Percentiles rank a stretch among this genome's conserved stretches.
Conservation (phyloP, 2,113 vertebrate species). For the Odobenus rosmarus region DNA sequence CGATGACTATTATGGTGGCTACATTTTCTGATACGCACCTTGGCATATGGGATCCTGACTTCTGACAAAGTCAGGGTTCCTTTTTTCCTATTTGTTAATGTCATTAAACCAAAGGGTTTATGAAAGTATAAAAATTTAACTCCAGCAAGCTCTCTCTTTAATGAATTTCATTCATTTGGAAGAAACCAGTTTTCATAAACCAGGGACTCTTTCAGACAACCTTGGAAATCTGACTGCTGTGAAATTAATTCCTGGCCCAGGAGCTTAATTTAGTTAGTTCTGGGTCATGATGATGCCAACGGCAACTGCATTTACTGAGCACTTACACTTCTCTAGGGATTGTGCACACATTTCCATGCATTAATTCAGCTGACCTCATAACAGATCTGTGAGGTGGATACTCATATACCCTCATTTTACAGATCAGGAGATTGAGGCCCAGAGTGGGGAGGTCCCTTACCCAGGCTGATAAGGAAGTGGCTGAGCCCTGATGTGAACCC, state of each 20-base stretch:
- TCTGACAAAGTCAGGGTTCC: neutral
- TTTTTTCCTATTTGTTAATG: neutral
- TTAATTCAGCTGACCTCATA: neutral
- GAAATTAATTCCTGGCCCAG: neutral
- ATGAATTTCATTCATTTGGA: constrained; percentile 12
- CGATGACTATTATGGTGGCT: no score
- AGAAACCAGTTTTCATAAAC: neutral
- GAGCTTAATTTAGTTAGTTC: neutral
- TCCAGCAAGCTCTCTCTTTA: neutral
- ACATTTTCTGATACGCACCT: neutral
- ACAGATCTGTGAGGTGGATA: neutral
- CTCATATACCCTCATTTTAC: neutral
- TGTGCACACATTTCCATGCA: no score
- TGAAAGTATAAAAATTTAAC: neutral
- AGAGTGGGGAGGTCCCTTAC: neutral
- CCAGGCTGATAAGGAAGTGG: neutral
- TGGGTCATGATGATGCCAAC: neutral
- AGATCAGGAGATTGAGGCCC: neutral
- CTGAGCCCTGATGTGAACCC: neutral
- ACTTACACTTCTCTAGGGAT: neutral
- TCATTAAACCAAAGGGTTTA: constrained; percentile 26
- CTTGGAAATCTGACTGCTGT: neutral
- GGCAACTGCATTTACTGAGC: neutral
- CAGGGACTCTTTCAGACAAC: neutral
- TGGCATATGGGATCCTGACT: neutral